Base-by-base conservation (phyloP, 2,888 invertebrate species). In the Epirrita christyi region DNA sequence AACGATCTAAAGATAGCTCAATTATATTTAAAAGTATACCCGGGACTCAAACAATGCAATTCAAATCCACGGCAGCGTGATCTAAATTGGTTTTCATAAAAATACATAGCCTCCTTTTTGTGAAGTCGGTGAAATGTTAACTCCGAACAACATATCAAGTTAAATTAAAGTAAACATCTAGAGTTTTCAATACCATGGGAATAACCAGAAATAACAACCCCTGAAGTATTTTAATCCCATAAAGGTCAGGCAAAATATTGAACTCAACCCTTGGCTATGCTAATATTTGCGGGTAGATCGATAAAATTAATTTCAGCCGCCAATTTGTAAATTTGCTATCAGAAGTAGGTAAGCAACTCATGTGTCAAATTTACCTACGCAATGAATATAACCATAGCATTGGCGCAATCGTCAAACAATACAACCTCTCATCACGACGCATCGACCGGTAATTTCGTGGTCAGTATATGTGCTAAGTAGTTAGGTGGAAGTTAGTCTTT, bases 221-320 rank as follows among this genome's bases (percentile, higher is more conserved):
- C 34, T 11, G 5, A 37, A 27, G 37, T 43, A 43, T 48, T 44
- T 54, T 42, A 43, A 36, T 41, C n/a, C 34, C 21, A 14, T 42
- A 47, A 28, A 42, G 54, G 47, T 37, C 28, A 47, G 28, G n/a
- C 15, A 47, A 55, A 48, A 43, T 55, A 48, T 48, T 55, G 43
- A 46, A 14, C 32, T 44, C 45, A 42, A 42, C 53, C 46, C 42
- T 38, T 48, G n/a, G 29, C 43, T 41, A 11, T 36, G 42, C 42
- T 29, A 48, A 55, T 38, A 55, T 55, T 43, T 55, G 43, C 42
- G 47, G 41, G 27, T 9, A 50, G 37, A 50, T 54, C 47, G 37
- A 48, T 48, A 43, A 29, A 53, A 48, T 43, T 48, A 54, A 54
- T 54, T 54, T 37, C n/a, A 41, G 34, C 29, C 6, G 11, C 11